Evolutionary conservation across 2,888 invertebrate species (phyloP).

Genomic region (Cosmia pyralina): DNA sequence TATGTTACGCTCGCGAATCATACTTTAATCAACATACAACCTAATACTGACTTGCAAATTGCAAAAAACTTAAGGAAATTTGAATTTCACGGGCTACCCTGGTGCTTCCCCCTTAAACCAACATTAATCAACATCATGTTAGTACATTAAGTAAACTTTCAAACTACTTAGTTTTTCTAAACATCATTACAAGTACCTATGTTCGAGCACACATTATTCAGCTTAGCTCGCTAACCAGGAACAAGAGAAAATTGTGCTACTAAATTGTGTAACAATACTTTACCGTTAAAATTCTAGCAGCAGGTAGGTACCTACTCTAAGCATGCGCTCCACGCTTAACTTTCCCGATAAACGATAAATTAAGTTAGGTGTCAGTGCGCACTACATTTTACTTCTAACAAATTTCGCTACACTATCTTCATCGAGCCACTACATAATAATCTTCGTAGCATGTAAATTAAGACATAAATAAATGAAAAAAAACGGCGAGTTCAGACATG

Average conservation of each 20-base stretch:
- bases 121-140: not conserved
- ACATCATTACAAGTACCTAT: slow-evolving; percentile 19
- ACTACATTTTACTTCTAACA: slow-evolving; percentile 49
- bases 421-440: slow-evolving; percentile 52
- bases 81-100: too few species aligned
- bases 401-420: slow-evolving; percentile 58
- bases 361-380: slow-evolving; percentile 48
- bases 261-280: slow-evolving; percentile 41
- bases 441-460: slow-evolving; percentile 63
- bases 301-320: slow-evolving; percentile 35
- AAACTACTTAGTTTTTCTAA: slow-evolving; percentile 20
- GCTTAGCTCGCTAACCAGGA: slow-evolving; percentile 32
- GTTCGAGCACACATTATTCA: slow-evolving; percentile 20
- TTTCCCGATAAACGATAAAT: slow-evolving; percentile 59
- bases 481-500: slow-evolving; percentile 60
- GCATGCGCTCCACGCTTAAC: slow-evolving; percentile 53
- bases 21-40: too few species aligned
- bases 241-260: slow-evolving; percentile 40
- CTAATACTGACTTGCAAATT: too few species aligned
- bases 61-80: too few species aligned
- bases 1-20: too few species aligned
- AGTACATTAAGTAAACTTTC: not conserved
- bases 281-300: slow-evolving; percentile 37
- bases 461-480: slow-evolving; percentile 66
- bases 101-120: too few species aligned